Base-by-base conservation (phyloP, 2,888 invertebrate genomes). In the Protodeltote pygarga region DNA sequence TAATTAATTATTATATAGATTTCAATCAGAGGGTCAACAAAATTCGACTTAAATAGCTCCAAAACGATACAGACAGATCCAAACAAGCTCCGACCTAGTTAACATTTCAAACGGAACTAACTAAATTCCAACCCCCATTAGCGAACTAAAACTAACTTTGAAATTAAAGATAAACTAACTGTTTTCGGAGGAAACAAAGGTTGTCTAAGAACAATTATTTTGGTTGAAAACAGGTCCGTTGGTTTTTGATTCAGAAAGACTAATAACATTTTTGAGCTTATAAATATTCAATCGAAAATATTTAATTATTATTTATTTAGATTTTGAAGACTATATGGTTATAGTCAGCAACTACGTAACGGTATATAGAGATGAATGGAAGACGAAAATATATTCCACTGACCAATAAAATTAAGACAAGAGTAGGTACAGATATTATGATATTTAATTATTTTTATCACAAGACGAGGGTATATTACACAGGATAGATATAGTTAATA, bases 81-180 rank as follows among this genome's bases (percentile, higher is more conserved):
- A 24, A 40, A 32, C 32, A 11, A 21, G 5, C 21, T 1, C 38
- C 16, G 27, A 42, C 40, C 33, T 53, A 39, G 34, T 50, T 44
- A 46, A 29, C 48, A 55, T 51, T 40, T 46, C 46, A 54, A 48
- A 52, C 23, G 46, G 55, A 52, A 52, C 40, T 34, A 31, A 51
- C 41, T 49, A 57, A 57, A 57, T 50, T 25, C 39, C 32, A 44
- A 20, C 34, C 23, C 24, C 39, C 28, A 45, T 35, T 54, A 47
- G 37, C 34, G n/a, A 51, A 49, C 24, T 42, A 32, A 45, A 54
- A 47, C 62, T 57, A 21, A 47, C 47, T 50, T 35, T 11, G n/a
- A 58, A 58, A 52, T 49, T 34, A 49, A 50, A 41, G 23, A 35
- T 34, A 46, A 53, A 51, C 33, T 44, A 53, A 51, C 33, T 44